These are phyloP conservation scores for Hymenopus coronatus DNA, from an alignment of 2,888 invertebrate genomes.

Conservation along the genomic window DNA sequence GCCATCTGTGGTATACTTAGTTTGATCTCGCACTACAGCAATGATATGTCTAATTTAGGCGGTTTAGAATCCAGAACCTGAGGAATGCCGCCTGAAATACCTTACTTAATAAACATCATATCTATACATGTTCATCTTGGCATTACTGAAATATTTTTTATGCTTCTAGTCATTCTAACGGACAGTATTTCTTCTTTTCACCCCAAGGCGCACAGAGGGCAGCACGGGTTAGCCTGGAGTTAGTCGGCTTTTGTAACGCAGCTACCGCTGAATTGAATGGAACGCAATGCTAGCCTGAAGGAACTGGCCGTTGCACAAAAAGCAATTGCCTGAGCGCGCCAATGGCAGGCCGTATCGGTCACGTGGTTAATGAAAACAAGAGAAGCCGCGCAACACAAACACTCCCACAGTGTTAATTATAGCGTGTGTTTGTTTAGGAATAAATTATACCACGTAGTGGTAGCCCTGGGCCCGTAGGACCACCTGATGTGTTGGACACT, in stretches of 20 bases:
- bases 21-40: too few species aligned
- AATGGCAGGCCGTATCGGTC: background rate
- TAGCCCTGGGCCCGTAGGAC: background rate
- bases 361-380: background rate
- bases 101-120: too few species aligned
- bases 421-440: slow-evolving; percentile 4
- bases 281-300: background rate
- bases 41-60: too few species aligned
- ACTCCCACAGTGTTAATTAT: background rate
- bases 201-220: too few species aligned
- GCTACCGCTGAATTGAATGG: background rate
- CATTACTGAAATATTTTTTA: too few species aligned
- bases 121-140: too few species aligned
- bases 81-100: too few species aligned
- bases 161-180: too few species aligned
- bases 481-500: background rate
- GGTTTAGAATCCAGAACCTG: too few species aligned
- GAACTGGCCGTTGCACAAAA: background rate
- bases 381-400: background rate
- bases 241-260: background rate
- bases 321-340: background rate
- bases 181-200: too few species aligned
- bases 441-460: background rate
- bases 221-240: too few species aligned
- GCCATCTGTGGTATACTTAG: too few species aligned